These are phyloP conservation scores for Anorthoa munda DNA, from an alignment of 2,888 invertebrate species.

Conservation along the genomic window DNA sequence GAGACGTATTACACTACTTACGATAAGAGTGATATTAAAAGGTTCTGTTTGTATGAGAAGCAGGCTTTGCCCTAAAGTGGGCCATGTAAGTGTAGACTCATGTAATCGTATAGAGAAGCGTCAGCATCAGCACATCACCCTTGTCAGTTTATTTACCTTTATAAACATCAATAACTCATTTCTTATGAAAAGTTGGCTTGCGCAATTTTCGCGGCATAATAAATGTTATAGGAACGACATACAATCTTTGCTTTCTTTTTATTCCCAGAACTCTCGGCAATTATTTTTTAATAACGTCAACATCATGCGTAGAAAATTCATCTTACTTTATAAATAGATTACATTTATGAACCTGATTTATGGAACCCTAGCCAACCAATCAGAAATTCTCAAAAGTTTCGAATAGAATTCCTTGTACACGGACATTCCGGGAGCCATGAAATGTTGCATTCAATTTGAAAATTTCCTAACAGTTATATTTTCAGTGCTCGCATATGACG, in stretches of 20 bases:
- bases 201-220: slow-evolving; percentile 2
- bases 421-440: slow-evolving; percentile 66
- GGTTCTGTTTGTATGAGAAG: too few relatives aligned
- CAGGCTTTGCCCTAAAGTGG: neutral
- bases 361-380: slow-evolving; percentile 62
- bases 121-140: neutral
- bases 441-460: slow-evolving; percentile 73
- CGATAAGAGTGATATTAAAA: too few relatives aligned
- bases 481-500: slow-evolving; percentile 50
- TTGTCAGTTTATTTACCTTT: neutral
- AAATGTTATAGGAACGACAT: neutral
- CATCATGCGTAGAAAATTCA: neutral
- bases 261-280: neutral
- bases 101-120: neutral
- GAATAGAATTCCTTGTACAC: slow-evolving; percentile 70
- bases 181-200: neutral
- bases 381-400: slow-evolving; percentile 68
- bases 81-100: neutral
- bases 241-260: neutral
- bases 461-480: slow-evolving; percentile 65
- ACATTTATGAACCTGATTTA: slow-evolving; percentile 61
- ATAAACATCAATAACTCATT: neutral
- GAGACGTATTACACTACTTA: too few relatives aligned
- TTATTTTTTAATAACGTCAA: neutral
- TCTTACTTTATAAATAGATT: slow-evolving; percentile 4